Evolutionary conservation across 1,140 invertebrate genomes (phyloP).

Genomic region (Batillaria attramentaria): DNA sequence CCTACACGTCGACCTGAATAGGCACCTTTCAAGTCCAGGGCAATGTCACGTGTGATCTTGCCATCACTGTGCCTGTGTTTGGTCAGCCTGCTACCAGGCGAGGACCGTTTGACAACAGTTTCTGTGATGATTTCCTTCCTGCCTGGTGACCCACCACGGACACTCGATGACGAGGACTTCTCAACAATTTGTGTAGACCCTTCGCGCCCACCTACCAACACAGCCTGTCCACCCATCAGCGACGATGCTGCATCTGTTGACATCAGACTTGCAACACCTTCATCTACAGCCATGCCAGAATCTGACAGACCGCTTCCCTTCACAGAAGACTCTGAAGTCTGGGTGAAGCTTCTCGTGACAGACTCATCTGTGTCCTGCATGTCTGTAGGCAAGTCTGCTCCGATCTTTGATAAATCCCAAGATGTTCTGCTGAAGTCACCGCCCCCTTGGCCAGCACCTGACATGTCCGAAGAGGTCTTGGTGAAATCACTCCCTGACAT

Average conservation of each 20-base stretch:
- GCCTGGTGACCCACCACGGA: background rate
- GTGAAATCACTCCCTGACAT: background rate
- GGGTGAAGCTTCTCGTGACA: no score
- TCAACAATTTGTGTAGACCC: background rate
- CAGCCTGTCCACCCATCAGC: background rate
- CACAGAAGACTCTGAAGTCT: background rate
- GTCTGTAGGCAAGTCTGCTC: no score
- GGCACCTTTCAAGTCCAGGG: background rate
- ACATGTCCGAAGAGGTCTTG: no score
- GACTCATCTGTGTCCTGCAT: no score
- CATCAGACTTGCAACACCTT: background rate
- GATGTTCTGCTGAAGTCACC: no score
- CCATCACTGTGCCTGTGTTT: conserved; percentile 19
- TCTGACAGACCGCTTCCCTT: background rate
- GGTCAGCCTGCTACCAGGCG: background rate
- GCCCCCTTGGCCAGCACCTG: no score
- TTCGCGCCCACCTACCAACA: background rate
- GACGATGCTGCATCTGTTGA: background rate
- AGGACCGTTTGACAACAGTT: conserved; percentile 9
- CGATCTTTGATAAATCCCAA: no score
- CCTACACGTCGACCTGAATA: conserved; percentile 30
- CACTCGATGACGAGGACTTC: background rate
- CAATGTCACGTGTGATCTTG: background rate
- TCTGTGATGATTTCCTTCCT: background rate
- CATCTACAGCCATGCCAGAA: background rate